Evolutionary conservation across 2,113 vertebrate species (phyloP).

Genomic region (Eurypyga helias): DNA sequence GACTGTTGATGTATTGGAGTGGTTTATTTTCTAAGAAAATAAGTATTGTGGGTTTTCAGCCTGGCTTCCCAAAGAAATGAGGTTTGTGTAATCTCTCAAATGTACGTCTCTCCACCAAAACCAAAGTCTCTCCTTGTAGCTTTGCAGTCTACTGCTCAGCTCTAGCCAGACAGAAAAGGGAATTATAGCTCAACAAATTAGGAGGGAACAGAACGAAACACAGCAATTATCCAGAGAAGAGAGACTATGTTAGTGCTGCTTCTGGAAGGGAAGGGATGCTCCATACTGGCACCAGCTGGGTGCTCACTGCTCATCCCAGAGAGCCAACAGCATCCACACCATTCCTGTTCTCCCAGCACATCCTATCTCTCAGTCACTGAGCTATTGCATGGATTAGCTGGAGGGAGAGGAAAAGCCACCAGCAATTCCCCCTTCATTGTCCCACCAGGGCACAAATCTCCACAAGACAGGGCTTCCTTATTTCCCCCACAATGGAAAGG

Average conservation of each 20-base stretch:
- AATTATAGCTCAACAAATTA: not conserved
- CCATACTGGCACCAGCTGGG: not conserved
- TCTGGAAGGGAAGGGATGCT: not conserved
- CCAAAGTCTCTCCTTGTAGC: not conserved
- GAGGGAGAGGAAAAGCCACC: not conserved
- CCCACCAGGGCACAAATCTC: not conserved
- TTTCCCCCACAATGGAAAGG: not conserved
- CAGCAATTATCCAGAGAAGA: not conserved
- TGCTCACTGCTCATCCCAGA: fast-evolving
- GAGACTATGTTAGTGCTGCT: not conserved
- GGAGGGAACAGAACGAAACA: not conserved
- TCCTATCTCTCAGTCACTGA: fast-evolving
- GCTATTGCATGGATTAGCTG: not conserved
- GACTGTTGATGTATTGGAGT: not conserved
- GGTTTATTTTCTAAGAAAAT: slow-evolving; percentile 22
- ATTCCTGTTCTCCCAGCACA: not conserved
- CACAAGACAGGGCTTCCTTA: not conserved
- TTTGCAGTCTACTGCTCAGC: not conserved
- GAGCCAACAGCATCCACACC: not conserved
- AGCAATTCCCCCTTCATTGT: fast-evolving
- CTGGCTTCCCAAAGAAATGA: not conserved
- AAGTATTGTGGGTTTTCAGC: not conserved
- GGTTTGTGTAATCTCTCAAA: not conserved
- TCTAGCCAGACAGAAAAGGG: not conserved
- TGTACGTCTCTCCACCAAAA: not conserved